Evolutionary conservation across 2,797 vertebrate species (phyloP).

Genomic region (Sebastes flavidus): DNA sequence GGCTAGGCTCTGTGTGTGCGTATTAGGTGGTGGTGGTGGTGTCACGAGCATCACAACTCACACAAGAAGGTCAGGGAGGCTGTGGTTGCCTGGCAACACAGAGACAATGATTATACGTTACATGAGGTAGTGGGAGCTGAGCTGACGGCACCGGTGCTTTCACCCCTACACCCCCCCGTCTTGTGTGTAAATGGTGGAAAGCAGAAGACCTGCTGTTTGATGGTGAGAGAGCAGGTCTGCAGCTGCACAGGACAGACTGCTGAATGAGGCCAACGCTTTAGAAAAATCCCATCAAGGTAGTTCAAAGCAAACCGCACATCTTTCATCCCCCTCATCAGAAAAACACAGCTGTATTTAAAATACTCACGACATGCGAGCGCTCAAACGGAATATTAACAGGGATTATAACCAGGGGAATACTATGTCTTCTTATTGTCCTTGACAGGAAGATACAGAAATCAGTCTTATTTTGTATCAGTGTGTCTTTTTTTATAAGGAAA

Average conservation of each 20-base stretch:
- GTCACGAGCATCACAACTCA: background rate
- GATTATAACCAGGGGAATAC: background rate
- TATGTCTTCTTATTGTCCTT: background rate
- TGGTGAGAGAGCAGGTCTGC: constrained; percentile 2
- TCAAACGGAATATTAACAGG: background rate
- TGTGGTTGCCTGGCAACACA: constrained; percentile 64
- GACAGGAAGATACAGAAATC: background rate
- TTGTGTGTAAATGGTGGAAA: constrained; percentile 11
- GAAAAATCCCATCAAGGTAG: background rate
- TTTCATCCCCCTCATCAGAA: background rate
- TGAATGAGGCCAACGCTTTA: background rate
- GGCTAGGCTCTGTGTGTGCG: background rate
- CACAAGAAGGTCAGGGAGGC: constrained; percentile 39
- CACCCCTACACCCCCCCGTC: background rate
- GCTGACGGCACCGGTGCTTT: background rate
- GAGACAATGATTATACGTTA: constrained; percentile 28
- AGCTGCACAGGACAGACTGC: constrained; percentile 2
- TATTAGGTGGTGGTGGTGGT: background rate
- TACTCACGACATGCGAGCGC: background rate
- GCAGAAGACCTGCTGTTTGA: constrained; percentile 1
- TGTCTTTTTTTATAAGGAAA: background rate
- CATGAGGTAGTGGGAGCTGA: background rate
- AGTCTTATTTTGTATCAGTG: background rate
- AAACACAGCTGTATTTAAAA: background rate
- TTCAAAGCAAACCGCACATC: background rate